Evolutionary conservation across 2,113 vertebrate species (phyloP).

Genomic region (Potamarius usumacintae): DNA sequence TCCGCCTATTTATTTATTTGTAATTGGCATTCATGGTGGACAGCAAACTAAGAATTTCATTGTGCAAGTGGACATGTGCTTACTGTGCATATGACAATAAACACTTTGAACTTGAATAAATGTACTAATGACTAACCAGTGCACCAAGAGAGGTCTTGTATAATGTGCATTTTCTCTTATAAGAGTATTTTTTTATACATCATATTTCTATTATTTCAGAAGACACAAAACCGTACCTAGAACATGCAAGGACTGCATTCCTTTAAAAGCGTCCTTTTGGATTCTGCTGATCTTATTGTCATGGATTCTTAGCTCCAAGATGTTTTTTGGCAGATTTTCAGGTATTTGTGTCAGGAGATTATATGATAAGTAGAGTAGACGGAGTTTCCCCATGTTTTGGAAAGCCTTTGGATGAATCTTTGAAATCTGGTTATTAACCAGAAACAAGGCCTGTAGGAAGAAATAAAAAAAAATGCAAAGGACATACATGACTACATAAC

Average conservation of each 20-base stretch:
- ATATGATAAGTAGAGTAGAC: slow-evolving; percentile 90
- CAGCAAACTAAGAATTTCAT: too few species aligned
- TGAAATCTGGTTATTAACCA: slow-evolving; percentile 92
- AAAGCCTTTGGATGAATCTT: slow-evolving; percentile 96
- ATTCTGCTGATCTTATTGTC: slow-evolving; percentile 90
- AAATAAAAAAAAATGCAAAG: not conserved
- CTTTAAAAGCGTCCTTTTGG: slow-evolving; percentile 86
- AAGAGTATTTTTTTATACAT: not conserved
- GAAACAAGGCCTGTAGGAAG: slow-evolving; percentile 82
- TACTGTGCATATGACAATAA: too few species aligned
- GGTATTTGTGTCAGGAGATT: slow-evolving; percentile 90
- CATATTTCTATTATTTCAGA: not conserved
- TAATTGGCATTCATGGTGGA: too few species aligned
- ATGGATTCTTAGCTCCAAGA: slow-evolving; percentile 91
- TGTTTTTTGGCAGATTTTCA: slow-evolving; percentile 83
- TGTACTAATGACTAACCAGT: not conserved
- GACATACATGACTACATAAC: not conserved
- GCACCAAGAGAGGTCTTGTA: not conserved
- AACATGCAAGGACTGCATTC: slow-evolving; percentile 89
- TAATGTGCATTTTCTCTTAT: not conserved
- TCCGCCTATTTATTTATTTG: too few species aligned
- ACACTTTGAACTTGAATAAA: too few species aligned
- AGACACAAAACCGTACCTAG: slow-evolving; percentile 74
- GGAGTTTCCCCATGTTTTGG: slow-evolving; percentile 79
- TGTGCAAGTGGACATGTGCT: too few species aligned